Evolutionary conservation across 2,113 vertebrate genomes (phyloP).

Genomic region (Pygoscelis antarcticus): DNA sequence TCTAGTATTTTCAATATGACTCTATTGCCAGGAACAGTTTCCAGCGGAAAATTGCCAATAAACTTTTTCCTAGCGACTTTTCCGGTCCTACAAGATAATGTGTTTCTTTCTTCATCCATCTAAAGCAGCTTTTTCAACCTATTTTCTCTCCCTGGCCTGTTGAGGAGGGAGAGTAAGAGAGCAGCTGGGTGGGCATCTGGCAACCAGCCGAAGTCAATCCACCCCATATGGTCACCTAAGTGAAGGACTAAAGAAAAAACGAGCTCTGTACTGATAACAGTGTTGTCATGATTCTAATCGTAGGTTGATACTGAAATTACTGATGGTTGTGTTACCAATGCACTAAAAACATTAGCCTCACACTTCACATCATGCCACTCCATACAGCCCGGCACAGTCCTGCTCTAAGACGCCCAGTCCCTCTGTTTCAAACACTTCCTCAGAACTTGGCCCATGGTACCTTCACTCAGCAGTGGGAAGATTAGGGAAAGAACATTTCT

Average conservation of each 20-base stretch:
- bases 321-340: neutral
- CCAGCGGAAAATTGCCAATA: neutral
- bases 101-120: neutral
- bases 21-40: neutral
- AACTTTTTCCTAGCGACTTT: neutral
- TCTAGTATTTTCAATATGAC: neutral
- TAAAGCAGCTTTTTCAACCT: neutral
- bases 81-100: neutral
- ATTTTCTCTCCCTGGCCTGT: neutral
- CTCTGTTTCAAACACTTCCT: neutral
- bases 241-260: neutral
- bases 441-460: neutral
- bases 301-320: neutral
- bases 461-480: neutral
- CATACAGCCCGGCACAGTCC: neutral
- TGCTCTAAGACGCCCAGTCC: neutral
- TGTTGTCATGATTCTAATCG: neutral
- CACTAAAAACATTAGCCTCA: neutral
- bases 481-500: neutral
- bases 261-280: neutral
- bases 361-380: neutral
- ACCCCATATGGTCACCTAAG: neutral
- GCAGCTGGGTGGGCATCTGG: neutral
- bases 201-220: neutral
- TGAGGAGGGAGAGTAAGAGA: neutral